These are phyloP conservation scores for Epirrhoe alternata DNA, from an alignment of 2,888 invertebrate genomes.

Conservation along the genomic window DNA sequence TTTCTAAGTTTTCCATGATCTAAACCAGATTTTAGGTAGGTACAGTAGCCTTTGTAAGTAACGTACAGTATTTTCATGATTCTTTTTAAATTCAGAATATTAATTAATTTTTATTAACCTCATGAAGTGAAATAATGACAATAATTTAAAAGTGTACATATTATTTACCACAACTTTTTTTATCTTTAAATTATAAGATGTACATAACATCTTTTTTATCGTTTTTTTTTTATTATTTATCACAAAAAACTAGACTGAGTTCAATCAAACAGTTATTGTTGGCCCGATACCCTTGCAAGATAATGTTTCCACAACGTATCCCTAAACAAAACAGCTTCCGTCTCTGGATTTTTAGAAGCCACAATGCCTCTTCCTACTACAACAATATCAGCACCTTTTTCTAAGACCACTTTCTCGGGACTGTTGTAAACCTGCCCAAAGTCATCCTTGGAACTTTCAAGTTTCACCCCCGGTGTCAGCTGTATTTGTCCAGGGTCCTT, in stretches of 20 bases:
- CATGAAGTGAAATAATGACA: no score
- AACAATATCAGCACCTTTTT: conserved; percentile 94
- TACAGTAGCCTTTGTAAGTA: no score
- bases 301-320: conserved; percentile 88
- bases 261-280: neutral
- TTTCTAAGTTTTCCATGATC: no score
- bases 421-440: conserved; percentile 95
- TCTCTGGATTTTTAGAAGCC: conserved; percentile 86
- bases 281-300: conserved; percentile 59
- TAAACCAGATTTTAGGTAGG: no score
- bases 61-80: no score
- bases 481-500: conserved; percentile 92
- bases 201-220: no score
- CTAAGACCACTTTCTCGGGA: conserved; percentile 91
- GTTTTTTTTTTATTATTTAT: no score
- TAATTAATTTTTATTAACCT: no score
- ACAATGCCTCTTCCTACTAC: conserved; percentile 98
- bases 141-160: no score
- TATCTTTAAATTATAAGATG: no score
- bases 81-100: no score
- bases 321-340: conserved; percentile 89
- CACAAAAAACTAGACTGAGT: neutral
- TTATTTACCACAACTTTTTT: no score
- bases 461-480: conserved; percentile 96
- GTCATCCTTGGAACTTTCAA: conserved; percentile 88